A percentile compares a stretch with the other conserved stretches of the same genome.
phyloP scores from a whole-genome alignment of 2,113 vertebrate species.

The Vidua chalybeata region DNA sequence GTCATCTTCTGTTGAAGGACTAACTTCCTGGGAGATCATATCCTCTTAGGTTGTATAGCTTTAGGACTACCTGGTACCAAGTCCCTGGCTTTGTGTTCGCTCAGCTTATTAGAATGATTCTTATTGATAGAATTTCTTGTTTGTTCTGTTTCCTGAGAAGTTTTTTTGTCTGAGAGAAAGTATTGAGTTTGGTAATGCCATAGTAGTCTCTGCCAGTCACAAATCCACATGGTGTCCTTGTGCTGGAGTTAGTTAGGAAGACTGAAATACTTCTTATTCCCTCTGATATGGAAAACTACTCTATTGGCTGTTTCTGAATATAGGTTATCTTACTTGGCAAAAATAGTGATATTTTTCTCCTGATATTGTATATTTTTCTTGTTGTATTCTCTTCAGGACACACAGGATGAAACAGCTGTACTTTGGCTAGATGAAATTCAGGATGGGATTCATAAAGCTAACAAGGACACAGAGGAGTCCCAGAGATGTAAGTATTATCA shows the following conservation, averaged over 20 bases:
- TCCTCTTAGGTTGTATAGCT: background rate
- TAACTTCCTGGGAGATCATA: background rate
- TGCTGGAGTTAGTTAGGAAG: background rate
- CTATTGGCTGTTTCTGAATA: background rate
- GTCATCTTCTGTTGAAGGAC: background rate
- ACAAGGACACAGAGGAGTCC: conserved; percentile 90
- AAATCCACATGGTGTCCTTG: background rate
- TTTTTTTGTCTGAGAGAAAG: background rate
- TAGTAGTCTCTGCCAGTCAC: background rate
- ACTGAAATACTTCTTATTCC: background rate
- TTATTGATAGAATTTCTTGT: background rate
- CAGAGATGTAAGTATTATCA: conserved; percentile 80
- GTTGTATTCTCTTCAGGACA: conserved; percentile 79
- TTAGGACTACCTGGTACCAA: background rate
- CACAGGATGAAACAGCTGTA: conserved; percentile 91
- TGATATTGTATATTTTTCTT: background rate
- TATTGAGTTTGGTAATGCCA: background rate
- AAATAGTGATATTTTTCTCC: background rate
- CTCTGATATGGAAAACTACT: background rate
- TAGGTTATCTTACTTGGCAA: background rate
- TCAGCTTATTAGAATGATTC: background rate
- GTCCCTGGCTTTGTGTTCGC: background rate
- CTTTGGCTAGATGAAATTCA: conserved; percentile 99
- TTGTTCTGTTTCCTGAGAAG: background rate
- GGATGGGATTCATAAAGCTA: conserved; percentile 85